Conservation (phyloP, 2,113 vertebrate genomes). For the Lasiurus borealis region DNA sequence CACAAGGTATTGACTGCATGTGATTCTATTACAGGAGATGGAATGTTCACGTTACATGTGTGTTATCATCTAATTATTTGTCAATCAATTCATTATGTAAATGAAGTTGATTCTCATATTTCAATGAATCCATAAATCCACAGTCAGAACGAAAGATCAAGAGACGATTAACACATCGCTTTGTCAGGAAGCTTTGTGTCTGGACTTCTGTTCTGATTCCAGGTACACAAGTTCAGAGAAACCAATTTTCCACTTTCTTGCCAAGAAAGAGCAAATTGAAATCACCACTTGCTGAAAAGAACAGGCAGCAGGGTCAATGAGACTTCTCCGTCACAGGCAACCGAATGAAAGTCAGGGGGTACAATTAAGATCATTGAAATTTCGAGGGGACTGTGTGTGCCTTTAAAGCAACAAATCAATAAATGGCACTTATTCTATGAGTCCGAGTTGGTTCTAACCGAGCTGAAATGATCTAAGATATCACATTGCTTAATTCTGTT, state of each 20-base stretch:
- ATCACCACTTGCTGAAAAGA: slow-evolving; percentile 62
- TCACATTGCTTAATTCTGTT: slow-evolving; percentile 40
- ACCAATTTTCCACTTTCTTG: slow-evolving; percentile 63
- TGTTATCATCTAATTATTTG: background rate
- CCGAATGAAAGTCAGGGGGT: slow-evolving; percentile 54
- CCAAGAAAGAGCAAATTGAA: slow-evolving; percentile 66
- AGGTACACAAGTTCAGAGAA: slow-evolving; percentile 51
- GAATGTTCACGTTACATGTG: background rate
- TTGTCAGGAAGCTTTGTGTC: background rate
- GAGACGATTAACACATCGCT: background rate
- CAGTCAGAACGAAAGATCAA: background rate
- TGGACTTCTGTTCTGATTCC: slow-evolving; percentile 15
- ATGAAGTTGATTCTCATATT: background rate
- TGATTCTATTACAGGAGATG: background rate
- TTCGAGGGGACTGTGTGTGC: slow-evolving; percentile 50
- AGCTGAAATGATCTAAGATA: slow-evolving; percentile 62
- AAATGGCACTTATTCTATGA: slow-evolving; percentile 53
- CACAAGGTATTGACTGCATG: accelerated
- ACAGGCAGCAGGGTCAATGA: slow-evolving; percentile 29
- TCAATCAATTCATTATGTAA: background rate
- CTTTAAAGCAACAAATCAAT: slow-evolving; percentile 78
- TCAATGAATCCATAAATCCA: background rate
- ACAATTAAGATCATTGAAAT: slow-evolving; percentile 65
- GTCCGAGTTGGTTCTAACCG: slow-evolving; percentile 51
- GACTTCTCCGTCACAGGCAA: slow-evolving; percentile 16